Conservation (phyloP, 2,113 vertebrate genomes). For the Colinus virginianus region DNA sequence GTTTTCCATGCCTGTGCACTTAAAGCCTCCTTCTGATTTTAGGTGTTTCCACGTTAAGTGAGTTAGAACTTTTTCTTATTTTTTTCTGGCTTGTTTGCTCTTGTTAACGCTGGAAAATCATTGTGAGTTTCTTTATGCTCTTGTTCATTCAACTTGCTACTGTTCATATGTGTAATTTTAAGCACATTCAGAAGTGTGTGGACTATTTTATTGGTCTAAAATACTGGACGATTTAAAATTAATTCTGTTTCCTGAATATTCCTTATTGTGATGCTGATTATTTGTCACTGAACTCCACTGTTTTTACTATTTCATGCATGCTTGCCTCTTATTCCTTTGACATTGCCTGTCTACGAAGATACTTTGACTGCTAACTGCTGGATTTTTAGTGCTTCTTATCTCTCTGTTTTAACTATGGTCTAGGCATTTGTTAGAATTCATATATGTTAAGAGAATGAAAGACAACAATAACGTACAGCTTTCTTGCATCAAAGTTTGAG, state of each 20-base stretch:
- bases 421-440: background rate
- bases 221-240: conserved; percentile 14
- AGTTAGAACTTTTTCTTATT: background rate
- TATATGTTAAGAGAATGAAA: background rate
- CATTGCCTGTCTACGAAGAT: conserved; percentile 47
- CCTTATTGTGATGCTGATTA: conserved; percentile 30
- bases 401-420: background rate
- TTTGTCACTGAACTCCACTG: background rate
- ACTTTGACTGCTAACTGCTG: background rate
- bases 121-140: background rate
- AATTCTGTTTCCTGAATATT: conserved; percentile 48
- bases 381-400: background rate
- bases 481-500: background rate
- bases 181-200: background rate
- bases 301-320: conserved; percentile 52
- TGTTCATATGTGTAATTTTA: background rate
- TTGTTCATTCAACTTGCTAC: background rate
- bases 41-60: background rate
- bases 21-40: background rate
- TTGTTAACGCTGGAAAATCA: background rate
- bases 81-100: background rate
- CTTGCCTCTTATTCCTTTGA: conserved; percentile 48
- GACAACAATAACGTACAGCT: background rate
- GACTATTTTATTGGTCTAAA: background rate
- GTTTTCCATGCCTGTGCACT: background rate